phyloP scores from a whole-genome alignment of 2,888 invertebrate species.

The Aelia acuminata region DNA sequence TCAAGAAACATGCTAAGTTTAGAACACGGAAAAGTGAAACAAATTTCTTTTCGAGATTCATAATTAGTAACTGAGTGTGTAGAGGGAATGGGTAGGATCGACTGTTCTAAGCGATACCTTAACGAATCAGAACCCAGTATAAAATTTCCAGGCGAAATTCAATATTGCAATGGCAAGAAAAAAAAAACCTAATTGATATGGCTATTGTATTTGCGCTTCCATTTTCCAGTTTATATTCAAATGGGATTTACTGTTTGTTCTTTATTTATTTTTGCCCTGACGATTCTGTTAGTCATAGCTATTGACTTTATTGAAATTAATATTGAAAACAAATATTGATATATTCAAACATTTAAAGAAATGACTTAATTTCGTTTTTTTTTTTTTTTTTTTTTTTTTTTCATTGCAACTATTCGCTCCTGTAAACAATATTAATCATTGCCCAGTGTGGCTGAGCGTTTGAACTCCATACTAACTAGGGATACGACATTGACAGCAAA shows the following conservation, averaged over 20 bases:
- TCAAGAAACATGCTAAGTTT: too few species aligned
- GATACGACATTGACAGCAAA: too few species aligned
- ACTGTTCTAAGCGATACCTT: neutral
- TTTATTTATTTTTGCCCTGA: neutral
- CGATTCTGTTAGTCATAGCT: neutral
- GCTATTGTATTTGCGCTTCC: neutral
- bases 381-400: too few species aligned
- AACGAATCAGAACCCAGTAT: neutral
- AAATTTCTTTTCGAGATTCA: too few species aligned
- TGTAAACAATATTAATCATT: too few species aligned
- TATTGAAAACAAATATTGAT: neutral
- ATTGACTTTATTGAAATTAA: neutral
- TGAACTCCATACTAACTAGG: too few species aligned
- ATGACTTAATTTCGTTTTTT: too few species aligned
- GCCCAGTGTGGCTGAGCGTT: too few species aligned
- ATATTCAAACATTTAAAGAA: too few species aligned
- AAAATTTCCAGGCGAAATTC: neutral
- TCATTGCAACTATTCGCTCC: too few species aligned
- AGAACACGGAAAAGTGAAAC: too few species aligned
- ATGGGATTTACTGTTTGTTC: neutral
- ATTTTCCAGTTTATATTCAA: neutral
- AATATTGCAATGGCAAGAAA: neutral
- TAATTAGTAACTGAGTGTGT: neutral
- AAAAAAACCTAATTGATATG: conserved; percentile 8
- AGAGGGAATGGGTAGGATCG: neutral